Evolutionary conservation across 2,113 vertebrate genomes (phyloP), one percentile per base, ranked within the genome.

Genomic region (Excalfactoria chinensis): DNA sequence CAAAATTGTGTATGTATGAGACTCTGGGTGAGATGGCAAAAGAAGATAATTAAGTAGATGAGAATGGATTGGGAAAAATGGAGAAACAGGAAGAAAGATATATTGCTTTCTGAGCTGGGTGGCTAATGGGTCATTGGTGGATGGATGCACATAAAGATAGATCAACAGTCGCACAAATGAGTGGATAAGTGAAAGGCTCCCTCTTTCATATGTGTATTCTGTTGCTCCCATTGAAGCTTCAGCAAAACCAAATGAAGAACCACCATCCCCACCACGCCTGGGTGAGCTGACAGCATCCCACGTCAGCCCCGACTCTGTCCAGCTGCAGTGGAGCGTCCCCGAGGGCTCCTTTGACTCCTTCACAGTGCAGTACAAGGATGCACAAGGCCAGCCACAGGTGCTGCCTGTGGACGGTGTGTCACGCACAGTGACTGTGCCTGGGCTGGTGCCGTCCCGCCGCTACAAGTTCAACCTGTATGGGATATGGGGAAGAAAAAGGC

Each of bases 381-480:
- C 28, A 7, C 62, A 92, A 0, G 96, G 96, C 9, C 93, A 53
- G 51, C 51, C 25, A 7, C 90, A 59, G 25, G 63, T 41, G 2
- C 46, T 97, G 44, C 78, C 85, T 1, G 35, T 89, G 59, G 75
- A 93, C 1, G 74, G 94, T 14, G 81, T 48, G 11, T 89, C 95
- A 62, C 68, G 5, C 1, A 70, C 64, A 14, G 75, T 91, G 64
- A 64, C 72, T 6, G 11, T 97, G 40, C 43, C 74, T 3, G 93
- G 80, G 34, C 91, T 97, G 46, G 67, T 40, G 8, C 94, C 96
- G 3, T 58, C 74, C 49, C 95, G 66, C 48, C 96, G 82, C 30
- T 97, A 98, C 81, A 95, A 92, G 59, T 95, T 97, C 43, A 89
- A 95, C 64, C 92, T 97, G 6, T 97, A 93, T 1, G 96, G 97